phyloP scores from a whole-genome alignment of 2,113 vertebrate genomes.

The Callocephalon fimbriatum region DNA sequence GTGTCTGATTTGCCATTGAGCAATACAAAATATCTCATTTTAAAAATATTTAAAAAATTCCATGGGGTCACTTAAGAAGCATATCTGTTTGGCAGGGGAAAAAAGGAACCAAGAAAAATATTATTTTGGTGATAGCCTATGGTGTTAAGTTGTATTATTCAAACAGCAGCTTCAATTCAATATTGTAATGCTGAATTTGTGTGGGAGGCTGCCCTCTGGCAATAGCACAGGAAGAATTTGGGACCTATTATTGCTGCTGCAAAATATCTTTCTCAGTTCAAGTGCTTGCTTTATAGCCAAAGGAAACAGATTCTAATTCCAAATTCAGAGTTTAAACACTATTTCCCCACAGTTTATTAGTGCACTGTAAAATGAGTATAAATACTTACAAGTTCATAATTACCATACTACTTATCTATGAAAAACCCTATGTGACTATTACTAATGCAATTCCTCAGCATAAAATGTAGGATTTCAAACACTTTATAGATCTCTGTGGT shows the following conservation, averaged over 20 bases:
- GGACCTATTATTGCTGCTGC: not conserved
- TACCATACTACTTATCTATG: not conserved
- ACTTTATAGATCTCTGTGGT: not conserved
- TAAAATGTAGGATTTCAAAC: not conserved
- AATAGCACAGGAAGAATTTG: not conserved
- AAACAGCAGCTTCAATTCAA: not conserved
- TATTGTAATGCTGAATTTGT: not conserved
- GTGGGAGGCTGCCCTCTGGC: constrained; percentile 3
- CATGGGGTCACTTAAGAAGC: not conserved
- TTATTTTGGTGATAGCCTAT: not conserved
- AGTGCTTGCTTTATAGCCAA: not conserved
- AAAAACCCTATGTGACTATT: not conserved
- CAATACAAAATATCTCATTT: not conserved
- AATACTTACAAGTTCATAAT: not conserved
- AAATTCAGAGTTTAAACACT: not conserved
- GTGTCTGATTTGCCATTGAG: not conserved
- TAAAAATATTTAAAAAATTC: not conserved
- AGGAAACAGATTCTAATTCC: not conserved
- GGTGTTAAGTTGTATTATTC: not conserved
- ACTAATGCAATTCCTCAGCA: not conserved
- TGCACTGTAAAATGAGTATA: not conserved
- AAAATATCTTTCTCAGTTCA: not conserved
- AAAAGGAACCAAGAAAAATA: not conserved
- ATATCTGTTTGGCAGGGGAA: rapidly evolving
- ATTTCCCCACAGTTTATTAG: not conserved